A percentile compares a stretch with the other conserved stretches of the same genome.
phyloP scores from a whole-genome alignment of 2,888 invertebrate genomes.

The Parthenolecanium corni region DNA sequence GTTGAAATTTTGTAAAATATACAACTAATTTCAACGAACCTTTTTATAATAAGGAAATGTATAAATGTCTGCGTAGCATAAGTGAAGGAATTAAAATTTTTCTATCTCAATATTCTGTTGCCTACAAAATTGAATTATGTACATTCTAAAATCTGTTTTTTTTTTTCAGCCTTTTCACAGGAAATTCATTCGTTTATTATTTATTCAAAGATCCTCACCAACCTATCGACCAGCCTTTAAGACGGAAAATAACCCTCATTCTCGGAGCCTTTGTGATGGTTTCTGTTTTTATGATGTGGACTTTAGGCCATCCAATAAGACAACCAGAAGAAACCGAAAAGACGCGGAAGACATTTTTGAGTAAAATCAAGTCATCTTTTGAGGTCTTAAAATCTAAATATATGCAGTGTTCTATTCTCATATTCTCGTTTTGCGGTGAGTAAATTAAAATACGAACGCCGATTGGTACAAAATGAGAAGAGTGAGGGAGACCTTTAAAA shows the following conservation, averaged over 20 bases:
- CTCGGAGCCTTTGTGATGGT: conserved; percentile 2
- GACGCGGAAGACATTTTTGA: neutral
- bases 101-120: too few relatives aligned
- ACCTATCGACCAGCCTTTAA: conserved; percentile 2
- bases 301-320: neutral
- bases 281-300: conserved; percentile 9
- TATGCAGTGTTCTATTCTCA: neutral
- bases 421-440: neutral
- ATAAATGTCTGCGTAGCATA: too few relatives aligned
- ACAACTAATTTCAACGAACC: too few relatives aligned
- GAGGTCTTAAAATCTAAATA: neutral
- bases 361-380: neutral
- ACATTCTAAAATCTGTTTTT: too few relatives aligned
- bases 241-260: neutral
- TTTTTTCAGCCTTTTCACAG: conserved; percentile 17
- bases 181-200: conserved; percentile 21
- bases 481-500: too few relatives aligned
- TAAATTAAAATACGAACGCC: too few relatives aligned
- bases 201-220: conserved; percentile 6
- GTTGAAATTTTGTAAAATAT: too few relatives aligned
- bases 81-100: too few relatives aligned
- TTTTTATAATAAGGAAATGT: too few relatives aligned
- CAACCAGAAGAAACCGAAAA: neutral
- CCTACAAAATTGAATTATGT: too few relatives aligned
- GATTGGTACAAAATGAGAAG: too few relatives aligned